phyloP scores from a whole-genome alignment of 2,888 invertebrate species.

The Drosophila lacicola region DNA sequence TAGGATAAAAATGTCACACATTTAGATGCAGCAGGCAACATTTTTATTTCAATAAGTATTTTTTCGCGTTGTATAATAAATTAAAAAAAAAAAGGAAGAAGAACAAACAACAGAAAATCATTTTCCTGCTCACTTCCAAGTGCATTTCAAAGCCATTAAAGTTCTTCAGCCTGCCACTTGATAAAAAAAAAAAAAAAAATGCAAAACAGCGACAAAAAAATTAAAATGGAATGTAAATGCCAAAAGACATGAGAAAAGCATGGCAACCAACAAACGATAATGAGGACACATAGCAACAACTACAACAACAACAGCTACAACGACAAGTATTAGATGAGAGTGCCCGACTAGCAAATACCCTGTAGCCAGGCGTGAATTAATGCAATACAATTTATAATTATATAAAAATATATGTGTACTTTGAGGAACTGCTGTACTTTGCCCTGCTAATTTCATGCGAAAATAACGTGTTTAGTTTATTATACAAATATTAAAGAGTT shows the following conservation, averaged over 20 bases:
- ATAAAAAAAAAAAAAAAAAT: conserved; percentile 38
- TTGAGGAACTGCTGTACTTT: no score
- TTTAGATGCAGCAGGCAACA: conserved; percentile 8
- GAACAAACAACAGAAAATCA: conserved; percentile 23
- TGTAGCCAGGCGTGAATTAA: background rate
- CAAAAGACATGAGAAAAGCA: conserved; percentile 71
- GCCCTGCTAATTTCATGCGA: no score
- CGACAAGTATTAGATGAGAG: background rate
- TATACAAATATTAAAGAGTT: no score
- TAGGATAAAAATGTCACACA: conserved; percentile 8
- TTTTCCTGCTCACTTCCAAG: conserved; percentile 63
- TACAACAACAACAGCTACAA: conserved; percentile 44
- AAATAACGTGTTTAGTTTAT: no score
- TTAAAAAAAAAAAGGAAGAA: conserved; percentile 27
- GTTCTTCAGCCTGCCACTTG: conserved; percentile 66
- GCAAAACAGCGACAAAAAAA: conserved; percentile 25
- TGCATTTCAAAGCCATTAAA: conserved; percentile 78
- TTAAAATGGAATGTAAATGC: conserved; percentile 65
- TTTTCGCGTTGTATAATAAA: conserved; percentile 44
- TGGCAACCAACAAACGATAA: conserved; percentile 72
- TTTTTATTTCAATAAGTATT: conserved; percentile 5
- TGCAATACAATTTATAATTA: background rate
- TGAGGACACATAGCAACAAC: conserved; percentile 72
- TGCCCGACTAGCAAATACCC: conserved; percentile 1
- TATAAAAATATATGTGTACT: no score